Percentiles rank a stretch among this genome's conserved stretches.
Evolutionary conservation across 2,888 invertebrate genomes (phyloP).

Genomic region (Frankliniella fusca): DNA sequence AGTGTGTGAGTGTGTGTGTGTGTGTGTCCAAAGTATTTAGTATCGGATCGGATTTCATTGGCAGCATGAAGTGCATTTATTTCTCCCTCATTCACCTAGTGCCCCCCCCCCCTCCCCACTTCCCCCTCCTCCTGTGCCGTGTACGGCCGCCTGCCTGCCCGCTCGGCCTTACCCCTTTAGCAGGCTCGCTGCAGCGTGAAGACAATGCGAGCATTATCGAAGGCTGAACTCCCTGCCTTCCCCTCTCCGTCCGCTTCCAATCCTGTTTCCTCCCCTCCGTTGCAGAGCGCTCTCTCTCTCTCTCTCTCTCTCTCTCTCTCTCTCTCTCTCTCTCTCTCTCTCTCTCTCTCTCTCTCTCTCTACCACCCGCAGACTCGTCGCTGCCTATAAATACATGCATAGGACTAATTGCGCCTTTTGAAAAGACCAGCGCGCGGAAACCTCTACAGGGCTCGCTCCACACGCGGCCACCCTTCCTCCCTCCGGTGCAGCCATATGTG

Average conservation of each 20-base stretch:
- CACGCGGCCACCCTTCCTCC: neutral
- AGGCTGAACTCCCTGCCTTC: conserved; percentile 32
- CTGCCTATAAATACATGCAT: conserved; percentile 31
- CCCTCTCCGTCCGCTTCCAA: conserved; percentile 32
- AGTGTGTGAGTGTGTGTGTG: neutral
- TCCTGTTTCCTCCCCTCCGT: conserved; percentile 30
- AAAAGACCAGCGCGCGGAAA: conserved; percentile 30
- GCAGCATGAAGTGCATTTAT: conserved; percentile 22
- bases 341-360: conserved; percentile 32
- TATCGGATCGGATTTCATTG: conserved; percentile 16
- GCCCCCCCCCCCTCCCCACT: neutral
- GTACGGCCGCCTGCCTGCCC: neutral
- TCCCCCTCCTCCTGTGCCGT: neutral
- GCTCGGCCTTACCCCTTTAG: neutral
- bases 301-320: conserved; percentile 33
- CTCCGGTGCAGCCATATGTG: neutral
- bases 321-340: too few relatives aligned
- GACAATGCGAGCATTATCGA: conserved; percentile 28
- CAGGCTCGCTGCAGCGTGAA: neutral
- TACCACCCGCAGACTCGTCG: conserved; percentile 32
- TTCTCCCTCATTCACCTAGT: neutral
- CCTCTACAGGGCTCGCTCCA: neutral
- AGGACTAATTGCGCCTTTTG: conserved; percentile 31
- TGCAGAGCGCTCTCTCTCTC: conserved; percentile 34
- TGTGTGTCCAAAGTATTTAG: conserved; percentile 15